These are phyloP conservation scores for Thryonomys swinderianus DNA, from an alignment of 2,113 vertebrate species.

Conservation along the genomic window DNA sequence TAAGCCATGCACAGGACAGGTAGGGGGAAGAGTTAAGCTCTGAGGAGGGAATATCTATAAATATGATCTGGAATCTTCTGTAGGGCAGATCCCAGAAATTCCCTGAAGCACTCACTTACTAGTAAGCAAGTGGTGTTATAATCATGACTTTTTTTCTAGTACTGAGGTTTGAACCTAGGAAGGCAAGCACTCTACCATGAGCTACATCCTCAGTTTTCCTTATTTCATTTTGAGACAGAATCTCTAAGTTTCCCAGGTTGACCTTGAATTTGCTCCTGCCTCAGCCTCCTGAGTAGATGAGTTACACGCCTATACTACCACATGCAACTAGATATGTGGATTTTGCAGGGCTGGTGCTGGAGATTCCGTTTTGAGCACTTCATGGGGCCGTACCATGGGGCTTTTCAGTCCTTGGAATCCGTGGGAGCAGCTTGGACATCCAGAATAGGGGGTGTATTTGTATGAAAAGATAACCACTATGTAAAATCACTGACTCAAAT, in stretches of 20 bases:
- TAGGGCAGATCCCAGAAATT: background rate
- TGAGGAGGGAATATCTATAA: background rate
- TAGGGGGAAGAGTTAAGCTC: background rate
- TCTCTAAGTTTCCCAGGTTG: background rate
- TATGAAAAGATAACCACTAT: background rate
- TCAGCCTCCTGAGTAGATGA: background rate
- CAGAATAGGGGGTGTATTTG: background rate
- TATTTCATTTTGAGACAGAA: background rate
- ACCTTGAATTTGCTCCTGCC: background rate
- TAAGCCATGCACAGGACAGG: background rate
- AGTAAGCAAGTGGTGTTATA: background rate
- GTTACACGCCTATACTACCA: background rate
- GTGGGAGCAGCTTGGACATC: background rate
- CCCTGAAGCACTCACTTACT: background rate
- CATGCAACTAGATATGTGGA: background rate
- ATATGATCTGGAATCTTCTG: background rate
- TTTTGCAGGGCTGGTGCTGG: background rate
- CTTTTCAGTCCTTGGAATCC: background rate
- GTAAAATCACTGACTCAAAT: constrained; percentile 4
- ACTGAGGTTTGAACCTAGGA: background rate
- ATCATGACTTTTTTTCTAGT: background rate
- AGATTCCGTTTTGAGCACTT: background rate
- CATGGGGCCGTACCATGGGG: background rate
- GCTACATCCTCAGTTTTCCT: background rate
- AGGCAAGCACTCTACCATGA: background rate